Base-by-base conservation (phyloP, 2,797 vertebrate species). In the Xenopus petersii region DNA sequence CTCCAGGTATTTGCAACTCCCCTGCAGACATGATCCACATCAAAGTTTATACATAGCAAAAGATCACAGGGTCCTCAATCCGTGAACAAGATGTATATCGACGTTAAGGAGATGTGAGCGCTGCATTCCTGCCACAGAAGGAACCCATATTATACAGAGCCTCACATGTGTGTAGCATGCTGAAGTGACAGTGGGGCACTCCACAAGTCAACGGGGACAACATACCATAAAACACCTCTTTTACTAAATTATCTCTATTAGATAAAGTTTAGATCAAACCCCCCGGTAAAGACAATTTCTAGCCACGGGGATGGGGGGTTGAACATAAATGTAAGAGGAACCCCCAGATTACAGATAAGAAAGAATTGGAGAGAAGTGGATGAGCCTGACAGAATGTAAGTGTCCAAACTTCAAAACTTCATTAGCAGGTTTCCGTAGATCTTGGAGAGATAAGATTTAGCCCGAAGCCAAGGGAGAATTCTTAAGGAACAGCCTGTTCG, bases 1-100 rank as follows among this genome's bases (percentile, higher is more conserved):
- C 46, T 42, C 58, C 62, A 5, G 36, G 13, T 47, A n/a, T 26
- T 51, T 26, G 63, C 17, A 42, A 13, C 13, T 42, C 51, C 49
- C 66, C 71, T 58, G 21, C 59, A 69, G 59, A 58, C 66, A 68
- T 58, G 65, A 70, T 73, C 64, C 58, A 77, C 75, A 67, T 77
- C 70, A 78, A 78, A 73, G 65, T 73, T 64, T 48, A 73, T 21
- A 21, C 16, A 59, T 33, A 12, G 49, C 64, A 48, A 46, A 61
- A 73, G 65, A 78, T 78, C 75, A 78, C 64, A 73, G 60, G 42
- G 65, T 46, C 30, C 17, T 1, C 7, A 68, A 67, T 77, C 70
- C 12, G 42, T 36, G 60, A 78, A 78, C 70, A 78, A 73, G 75
- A 36, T 49, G 64, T 69, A 73, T 49, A 78, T 64, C 64, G 63